A percentile compares a stretch with the other conserved stretches of the same genome.
Evolutionary conservation across 2,113 vertebrate genomes (phyloP).

Genomic region (Channa maculata): DNA sequence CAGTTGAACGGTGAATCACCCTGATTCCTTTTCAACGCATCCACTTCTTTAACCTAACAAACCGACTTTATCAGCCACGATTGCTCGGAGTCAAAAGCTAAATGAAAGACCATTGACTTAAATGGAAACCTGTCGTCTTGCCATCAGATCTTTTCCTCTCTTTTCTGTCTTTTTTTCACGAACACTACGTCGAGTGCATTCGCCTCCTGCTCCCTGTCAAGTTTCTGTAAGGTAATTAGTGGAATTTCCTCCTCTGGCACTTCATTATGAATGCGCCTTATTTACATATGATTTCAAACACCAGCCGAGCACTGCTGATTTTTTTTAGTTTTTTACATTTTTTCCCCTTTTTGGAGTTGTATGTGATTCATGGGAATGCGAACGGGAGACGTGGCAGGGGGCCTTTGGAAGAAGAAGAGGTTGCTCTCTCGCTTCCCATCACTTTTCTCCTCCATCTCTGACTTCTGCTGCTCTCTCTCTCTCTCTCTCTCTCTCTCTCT

Average conservation of each 20-base stretch:
- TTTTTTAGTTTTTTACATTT: slow-evolving; percentile 1
- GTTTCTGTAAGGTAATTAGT: slow-evolving; percentile 76
- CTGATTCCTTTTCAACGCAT: slow-evolving; percentile 71
- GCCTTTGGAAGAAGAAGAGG: slow-evolving; percentile 62
- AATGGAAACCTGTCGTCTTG: slow-evolving; percentile 73
- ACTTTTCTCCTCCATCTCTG: slow-evolving; percentile 63
- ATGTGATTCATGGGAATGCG: slow-evolving; percentile 39
- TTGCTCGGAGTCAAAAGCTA: slow-evolving; percentile 50
- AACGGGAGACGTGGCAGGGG: slow-evolving; percentile 66
- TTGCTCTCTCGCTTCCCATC: slow-evolving; percentile 60
- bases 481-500: slow-evolving; percentile 29
- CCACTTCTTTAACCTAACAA: slow-evolving; percentile 48
- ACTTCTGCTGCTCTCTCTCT: slow-evolving; percentile 45
- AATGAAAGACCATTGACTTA: slow-evolving; percentile 68
- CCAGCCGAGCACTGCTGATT: slow-evolving; percentile 55
- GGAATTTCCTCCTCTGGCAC: slow-evolving; percentile 78
- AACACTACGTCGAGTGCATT: slow-evolving; percentile 53
- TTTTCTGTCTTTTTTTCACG: slow-evolving; percentile 53
- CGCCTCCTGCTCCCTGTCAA: slow-evolving; percentile 76
- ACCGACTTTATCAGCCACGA: slow-evolving; percentile 37
- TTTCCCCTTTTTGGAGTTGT: slow-evolving; percentile 39
- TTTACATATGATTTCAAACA: slow-evolving; percentile 80
- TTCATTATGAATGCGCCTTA: slow-evolving; percentile 76
- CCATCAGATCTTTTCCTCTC: slow-evolving; percentile 73
- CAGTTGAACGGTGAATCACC: slow-evolving; percentile 57